Conservation (phyloP, 2,797 vertebrate species). For the Urocyon cinereoargenteus region DNA sequence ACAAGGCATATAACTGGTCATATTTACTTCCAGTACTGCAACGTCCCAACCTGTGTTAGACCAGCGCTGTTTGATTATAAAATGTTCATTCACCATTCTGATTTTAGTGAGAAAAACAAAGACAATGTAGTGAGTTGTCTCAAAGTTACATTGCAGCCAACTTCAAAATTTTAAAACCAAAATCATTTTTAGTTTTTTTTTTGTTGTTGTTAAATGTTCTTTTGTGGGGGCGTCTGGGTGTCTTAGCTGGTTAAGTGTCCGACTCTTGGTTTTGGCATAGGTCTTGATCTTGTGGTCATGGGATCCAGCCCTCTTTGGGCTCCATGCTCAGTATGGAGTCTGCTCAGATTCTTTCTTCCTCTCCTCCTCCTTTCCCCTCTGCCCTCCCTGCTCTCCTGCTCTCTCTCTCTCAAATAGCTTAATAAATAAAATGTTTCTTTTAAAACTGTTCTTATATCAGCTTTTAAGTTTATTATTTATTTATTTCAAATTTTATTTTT, state of each 20-base stretch:
- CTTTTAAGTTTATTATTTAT: no score
- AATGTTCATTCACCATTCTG: slow-evolving; percentile 13
- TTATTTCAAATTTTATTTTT: no score
- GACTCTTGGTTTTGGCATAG: neutral
- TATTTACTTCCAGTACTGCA: neutral
- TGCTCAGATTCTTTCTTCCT: neutral
- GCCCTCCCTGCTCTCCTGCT: neutral
- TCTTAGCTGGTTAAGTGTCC: neutral
- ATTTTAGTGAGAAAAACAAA: neutral
- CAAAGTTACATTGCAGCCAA: neutral
- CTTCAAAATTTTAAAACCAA: neutral
- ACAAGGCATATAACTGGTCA: neutral
- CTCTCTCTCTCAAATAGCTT: neutral
- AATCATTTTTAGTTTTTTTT: neutral
- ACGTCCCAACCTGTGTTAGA: neutral
- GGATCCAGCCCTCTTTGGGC: neutral
- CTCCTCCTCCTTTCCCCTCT: neutral
- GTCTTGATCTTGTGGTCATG: neutral
- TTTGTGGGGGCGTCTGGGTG: neutral
- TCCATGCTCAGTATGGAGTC: no score
- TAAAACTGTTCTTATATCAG: neutral
- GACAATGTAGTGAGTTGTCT: neutral
- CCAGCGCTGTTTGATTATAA: neutral
- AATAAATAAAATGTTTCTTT: neutral
- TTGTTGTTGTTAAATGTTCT: neutral